Evolutionary conservation across 92 coral and sea anemone species (phyloP), one percentile per base, ranked within the genome.

Genomic region (Anthopleura xanthogrammica): DNA sequence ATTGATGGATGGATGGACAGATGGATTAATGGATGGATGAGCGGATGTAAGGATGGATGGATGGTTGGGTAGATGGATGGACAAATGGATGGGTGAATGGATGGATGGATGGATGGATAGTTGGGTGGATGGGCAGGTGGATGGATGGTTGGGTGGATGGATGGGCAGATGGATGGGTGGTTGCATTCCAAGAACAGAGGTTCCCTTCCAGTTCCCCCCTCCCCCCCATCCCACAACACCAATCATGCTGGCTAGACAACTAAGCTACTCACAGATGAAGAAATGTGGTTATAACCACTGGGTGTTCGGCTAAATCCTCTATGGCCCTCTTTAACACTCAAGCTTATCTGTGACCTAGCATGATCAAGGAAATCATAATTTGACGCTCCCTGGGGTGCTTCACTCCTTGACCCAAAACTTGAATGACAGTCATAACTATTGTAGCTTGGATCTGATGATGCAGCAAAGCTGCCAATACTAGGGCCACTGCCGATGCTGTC

Each of bases 401-500:
- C 92, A 54, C 87, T 76, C 78, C 81, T 90, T 36, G 94, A 91
- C 62, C 98, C 98, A 90, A 92, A 93, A 77, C 98, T 93, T 23
- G 98, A 92, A 55, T 87, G 90, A 16, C 98, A 88, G 5, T 91
- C 94, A 66, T 89, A 52, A 76, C 93, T 94, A 79, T 77, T 88
- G 78, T 89, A 93, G 50, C 94, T 85, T 14, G 89, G 88, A 50
- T 88, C 94, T 56, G 87, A 52, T n/a, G 91, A 89, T 39, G 91
- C 41, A 24, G 90, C 86, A 75, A 83, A 85, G 62, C 93, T 92
- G 9, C 93, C 98, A 22, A 90, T 64, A 80, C 98, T 93, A 1
- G 74, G 77, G 52, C 90, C 95, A 75, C 98, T 93, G 77, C 95
- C 91, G 22, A 91, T 90, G 58, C 98, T 93, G 86, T 93, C 93